Evolutionary conservation across 1,140 invertebrate species (phyloP), one percentile per base, ranked within the genome.

Genomic region (Homarus americanus): DNA sequence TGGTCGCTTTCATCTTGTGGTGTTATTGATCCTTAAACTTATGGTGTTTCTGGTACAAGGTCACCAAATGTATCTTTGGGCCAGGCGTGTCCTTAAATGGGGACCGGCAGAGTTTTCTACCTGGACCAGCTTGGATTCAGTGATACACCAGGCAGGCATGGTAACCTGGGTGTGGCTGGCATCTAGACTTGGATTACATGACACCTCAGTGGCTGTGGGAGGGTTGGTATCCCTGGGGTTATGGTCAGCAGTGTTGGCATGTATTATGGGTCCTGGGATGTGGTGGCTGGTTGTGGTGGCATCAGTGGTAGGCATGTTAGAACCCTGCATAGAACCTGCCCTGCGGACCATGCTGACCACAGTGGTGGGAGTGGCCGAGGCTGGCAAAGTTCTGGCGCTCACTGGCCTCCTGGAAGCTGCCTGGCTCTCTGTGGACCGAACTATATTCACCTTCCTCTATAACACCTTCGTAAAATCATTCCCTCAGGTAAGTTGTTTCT

Each of bases 211-310:
- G 28, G 91, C 91, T 40, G 73, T 53, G 32, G 82, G 53, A 28
- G 91, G 91, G 24, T 28, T 92, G n/a, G 38, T 72, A 1, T 92
- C 91, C n/a, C 53, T 89, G 9, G 75, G 40, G 28, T 17, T 89
- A 7, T 92, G 91, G 91, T 92, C 86, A 28, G 85, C 34, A 2
- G 41, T 69, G 5, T 72, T 92, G 28, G 91, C 91, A 2, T 72
- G 69, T 66, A 79, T 89, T 17, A 78, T 38, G 2, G 73, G 69
- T 10, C 86, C 86, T 38, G 53, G 28, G 7, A n/a, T 69, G 34
- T 92, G 91, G 91, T 92, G 91, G 91, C 38, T 92, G 73, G 72
- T 40, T 9, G 40, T 84, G 9, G 86, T 92, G 58, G 91, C 91
- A 20, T 78, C 91, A n/a, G 36, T 78, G 49, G 12, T 88, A 34